Conservation (phyloP, 2,888 invertebrate species). For the Anaspis maculata region DNA sequence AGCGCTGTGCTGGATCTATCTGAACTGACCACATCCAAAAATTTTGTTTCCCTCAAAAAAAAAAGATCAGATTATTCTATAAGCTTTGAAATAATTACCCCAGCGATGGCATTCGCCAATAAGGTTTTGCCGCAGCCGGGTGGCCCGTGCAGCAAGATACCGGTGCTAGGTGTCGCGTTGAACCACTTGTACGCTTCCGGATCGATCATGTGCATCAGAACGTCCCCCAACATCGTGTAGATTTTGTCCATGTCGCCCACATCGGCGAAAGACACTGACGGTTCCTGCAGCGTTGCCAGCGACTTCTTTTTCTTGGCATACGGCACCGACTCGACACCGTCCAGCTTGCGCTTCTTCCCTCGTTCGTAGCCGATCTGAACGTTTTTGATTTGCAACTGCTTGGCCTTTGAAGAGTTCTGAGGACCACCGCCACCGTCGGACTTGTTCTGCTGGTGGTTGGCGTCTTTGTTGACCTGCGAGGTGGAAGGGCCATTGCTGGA, state of each 20-base stretch:
- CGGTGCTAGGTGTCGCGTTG: constrained; percentile 81
- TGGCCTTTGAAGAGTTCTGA: background rate
- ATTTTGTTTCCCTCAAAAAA: no score
- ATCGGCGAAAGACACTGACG: constrained; percentile 58
- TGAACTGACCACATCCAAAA: no score
- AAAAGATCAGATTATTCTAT: no score
- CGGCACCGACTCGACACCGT: constrained; percentile 7
- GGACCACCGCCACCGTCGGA: background rate
- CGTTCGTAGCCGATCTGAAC: constrained; percentile 7
- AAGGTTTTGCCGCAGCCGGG: constrained; percentile 91
- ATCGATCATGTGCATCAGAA: constrained; percentile 75
- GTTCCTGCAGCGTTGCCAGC: constrained; percentile 35
- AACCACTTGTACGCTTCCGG: constrained; percentile 81
- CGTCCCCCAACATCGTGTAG: constrained; percentile 44
- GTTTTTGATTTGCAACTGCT: constrained; percentile 3
- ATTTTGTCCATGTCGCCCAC: constrained; percentile 75
- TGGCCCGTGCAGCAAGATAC: constrained; percentile 90
- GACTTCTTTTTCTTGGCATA: constrained; percentile 35
- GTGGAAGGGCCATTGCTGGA: constrained; percentile 37
- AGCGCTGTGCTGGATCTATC: no score
- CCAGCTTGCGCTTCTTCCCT: constrained; percentile 37
- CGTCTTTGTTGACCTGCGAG: constrained; percentile 33
- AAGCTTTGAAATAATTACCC: no score
- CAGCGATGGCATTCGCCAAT: constrained; percentile 74
- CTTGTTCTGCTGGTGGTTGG: background rate